These are phyloP conservation scores for Scarus forsteni DNA, from an alignment of 2,797 vertebrate genomes.

Conservation along the genomic window DNA sequence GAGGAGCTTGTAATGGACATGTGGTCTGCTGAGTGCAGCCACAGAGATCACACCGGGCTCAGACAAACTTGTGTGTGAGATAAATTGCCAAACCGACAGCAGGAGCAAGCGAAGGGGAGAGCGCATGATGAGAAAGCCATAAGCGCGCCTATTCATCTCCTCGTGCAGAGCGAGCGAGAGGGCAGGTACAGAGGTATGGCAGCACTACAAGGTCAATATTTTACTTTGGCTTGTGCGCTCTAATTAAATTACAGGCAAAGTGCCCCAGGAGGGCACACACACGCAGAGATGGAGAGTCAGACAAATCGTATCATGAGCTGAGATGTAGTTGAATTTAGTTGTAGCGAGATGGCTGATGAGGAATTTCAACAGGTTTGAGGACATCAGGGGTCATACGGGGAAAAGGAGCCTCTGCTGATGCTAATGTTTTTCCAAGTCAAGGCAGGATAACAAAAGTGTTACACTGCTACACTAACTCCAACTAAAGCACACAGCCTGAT, in stretches of 20 bases:
- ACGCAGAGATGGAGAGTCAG: constrained; percentile 62
- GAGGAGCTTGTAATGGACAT: constrained; percentile 27
- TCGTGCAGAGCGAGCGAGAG: constrained; percentile 54
- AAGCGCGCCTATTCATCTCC: constrained; percentile 63
- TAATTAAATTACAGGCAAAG: constrained; percentile 81
- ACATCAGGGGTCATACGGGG: background rate
- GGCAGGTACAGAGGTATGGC: constrained; percentile 69
- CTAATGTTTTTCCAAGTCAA: too few species aligned
- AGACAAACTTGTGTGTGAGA: constrained; percentile 31
- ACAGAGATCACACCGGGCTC: constrained; percentile 49
- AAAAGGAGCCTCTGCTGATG: constrained; percentile 14
- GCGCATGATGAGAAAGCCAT: constrained; percentile 45
- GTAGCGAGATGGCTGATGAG: constrained; percentile 16
- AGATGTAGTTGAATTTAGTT: constrained; percentile 47
- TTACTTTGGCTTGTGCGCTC: constrained; percentile 76
- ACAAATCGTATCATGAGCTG: constrained; percentile 66
- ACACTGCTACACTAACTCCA: too few species aligned
- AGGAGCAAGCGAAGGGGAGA: constrained; percentile 39
- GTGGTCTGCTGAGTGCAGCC: constrained; percentile 24
- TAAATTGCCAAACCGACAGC: constrained; percentile 65
- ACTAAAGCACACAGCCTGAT: too few species aligned
- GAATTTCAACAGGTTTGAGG: constrained; percentile 35
- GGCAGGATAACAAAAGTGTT: too few species aligned
- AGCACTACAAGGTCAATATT: constrained; percentile 85
- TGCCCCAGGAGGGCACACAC: constrained; percentile 56